Conservation (phyloP, 2,113 vertebrate genomes). For the Tragulus kanchil region DNA sequence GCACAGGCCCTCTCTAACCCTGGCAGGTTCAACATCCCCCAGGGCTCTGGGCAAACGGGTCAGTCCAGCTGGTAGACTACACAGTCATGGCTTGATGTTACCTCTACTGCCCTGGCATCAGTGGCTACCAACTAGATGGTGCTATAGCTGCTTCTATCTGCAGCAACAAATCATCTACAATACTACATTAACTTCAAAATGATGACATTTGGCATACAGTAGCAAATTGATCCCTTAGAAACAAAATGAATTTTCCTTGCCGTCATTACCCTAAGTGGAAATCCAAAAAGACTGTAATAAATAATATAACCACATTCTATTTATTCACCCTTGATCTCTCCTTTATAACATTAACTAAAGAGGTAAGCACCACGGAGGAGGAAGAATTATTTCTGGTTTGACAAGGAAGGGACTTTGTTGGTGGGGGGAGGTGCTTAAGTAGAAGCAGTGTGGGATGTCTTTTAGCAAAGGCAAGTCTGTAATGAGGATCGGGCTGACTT, state of each 20-base stretch:
- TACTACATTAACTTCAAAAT: conserved; percentile 69
- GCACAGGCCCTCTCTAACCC: not conserved
- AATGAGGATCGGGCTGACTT: conserved; percentile 69
- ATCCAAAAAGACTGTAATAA: conserved; percentile 75
- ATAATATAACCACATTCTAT: conserved; percentile 79
- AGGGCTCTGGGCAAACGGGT: not conserved
- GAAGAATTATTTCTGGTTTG: conserved; percentile 69
- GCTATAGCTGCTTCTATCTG: conserved; percentile 29
- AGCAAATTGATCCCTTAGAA: conserved; percentile 78
- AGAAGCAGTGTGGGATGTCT: conserved; percentile 60
- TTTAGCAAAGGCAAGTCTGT: conserved; percentile 78
- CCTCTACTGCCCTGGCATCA: not conserved
- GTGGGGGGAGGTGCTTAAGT: not conserved
- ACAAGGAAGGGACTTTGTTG: conserved; percentile 53
- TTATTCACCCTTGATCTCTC: conserved; percentile 78
- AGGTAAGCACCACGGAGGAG: conserved; percentile 65
- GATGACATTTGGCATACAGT: conserved; percentile 67
- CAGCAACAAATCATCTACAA: conserved; percentile 42
- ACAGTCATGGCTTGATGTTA: not conserved
- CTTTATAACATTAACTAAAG: conserved; percentile 79
- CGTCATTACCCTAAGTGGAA: conserved; percentile 70
- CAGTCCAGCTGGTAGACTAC: not conserved
- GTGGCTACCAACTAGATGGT: not conserved
- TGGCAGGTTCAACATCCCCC: fast-evolving
- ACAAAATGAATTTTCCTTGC: conserved; percentile 70